Base-by-base conservation (phyloP, 2,797 vertebrate species). In the Melanotaenia pygmaea region DNA sequence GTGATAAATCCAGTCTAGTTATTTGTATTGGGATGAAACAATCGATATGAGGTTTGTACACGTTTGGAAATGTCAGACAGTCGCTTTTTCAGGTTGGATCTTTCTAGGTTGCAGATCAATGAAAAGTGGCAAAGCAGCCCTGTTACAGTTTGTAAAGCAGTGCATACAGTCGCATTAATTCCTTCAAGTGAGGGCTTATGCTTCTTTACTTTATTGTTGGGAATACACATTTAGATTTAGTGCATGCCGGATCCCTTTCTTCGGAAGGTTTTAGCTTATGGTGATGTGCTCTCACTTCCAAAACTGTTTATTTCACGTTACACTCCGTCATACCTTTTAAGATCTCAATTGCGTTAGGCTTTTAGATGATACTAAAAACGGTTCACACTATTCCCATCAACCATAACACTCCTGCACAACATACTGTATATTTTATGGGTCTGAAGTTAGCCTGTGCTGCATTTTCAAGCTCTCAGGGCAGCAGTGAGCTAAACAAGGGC, bases 161-260 rank as follows among this genome's bases (percentile, higher is more conserved):
- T 34, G 63, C 58, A 72, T 74, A 64, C 53, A 75, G 77, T 54
- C 40, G 71, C 66, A 86, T 85, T 87, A 77, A 79, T 84, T 87
- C 80, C 80, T 66, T 82, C 76, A 72, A 63, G 32, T n/a, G 30
- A 58, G 70, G 64, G 66, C 76, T 88, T 72, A 79, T 76, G 63
- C 77, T 76, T 37, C 54, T 54, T 35, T 38, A 59, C 64, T 79
- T 65, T 75, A 73, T 82, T 78, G 77, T 85, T 59, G 3, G 80
- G 75, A 88, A 88, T 87, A 87, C 57, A 64, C 73, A 38, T 77
- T 83, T 76, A 75, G 79, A 89, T 83, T 79, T 86, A 32, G 81
- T 77, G 72, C 67, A 59, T 82, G 80, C 87, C 72, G 83, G 83
- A 82, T 81, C 66, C 64, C 18, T 0, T 13, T 56, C 69, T 81